These are phyloP conservation scores for Onychomys leucogaster DNA, from an alignment of 2,797 vertebrate species.

Conservation along the genomic window DNA sequence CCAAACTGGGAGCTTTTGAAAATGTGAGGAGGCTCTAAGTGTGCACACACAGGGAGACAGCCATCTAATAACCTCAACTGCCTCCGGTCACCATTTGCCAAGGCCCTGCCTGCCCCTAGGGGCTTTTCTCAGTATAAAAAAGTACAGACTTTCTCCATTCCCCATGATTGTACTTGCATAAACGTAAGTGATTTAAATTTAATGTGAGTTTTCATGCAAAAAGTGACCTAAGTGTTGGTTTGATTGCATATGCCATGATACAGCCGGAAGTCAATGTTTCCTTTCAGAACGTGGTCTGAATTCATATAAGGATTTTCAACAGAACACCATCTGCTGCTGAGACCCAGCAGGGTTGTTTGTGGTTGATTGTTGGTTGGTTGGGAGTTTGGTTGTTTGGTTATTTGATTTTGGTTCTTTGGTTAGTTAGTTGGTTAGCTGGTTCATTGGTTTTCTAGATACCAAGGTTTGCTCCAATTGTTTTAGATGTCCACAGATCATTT, in stretches of 20 bases:
- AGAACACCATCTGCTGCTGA: neutral
- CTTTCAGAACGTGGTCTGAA: neutral
- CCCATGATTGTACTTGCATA: neutral
- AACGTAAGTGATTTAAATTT: neutral
- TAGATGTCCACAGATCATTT: neutral
- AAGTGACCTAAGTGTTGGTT: neutral
- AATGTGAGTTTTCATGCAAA: neutral
- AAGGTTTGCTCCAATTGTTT: neutral
- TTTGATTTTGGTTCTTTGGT: neutral
- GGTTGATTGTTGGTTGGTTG: neutral
- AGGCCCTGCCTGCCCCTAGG: neutral
- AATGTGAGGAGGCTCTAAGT: neutral
- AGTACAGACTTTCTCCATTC: neutral
- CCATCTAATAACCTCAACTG: neutral
- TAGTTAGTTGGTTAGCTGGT: neutral
- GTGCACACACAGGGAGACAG: neutral
- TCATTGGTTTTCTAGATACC: neutral
- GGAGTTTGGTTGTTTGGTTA: neutral
- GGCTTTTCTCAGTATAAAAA: neutral
- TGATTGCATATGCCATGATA: neutral
- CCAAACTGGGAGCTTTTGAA: neutral
- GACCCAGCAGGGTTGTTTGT: neutral
- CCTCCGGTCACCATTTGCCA: neutral
- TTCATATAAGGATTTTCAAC: slow-evolving; percentile 16
- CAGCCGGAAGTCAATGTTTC: neutral